Evolutionary conservation across 1,140 invertebrate species (phyloP).

Genomic region (Temnothorax longispinosus): DNA sequence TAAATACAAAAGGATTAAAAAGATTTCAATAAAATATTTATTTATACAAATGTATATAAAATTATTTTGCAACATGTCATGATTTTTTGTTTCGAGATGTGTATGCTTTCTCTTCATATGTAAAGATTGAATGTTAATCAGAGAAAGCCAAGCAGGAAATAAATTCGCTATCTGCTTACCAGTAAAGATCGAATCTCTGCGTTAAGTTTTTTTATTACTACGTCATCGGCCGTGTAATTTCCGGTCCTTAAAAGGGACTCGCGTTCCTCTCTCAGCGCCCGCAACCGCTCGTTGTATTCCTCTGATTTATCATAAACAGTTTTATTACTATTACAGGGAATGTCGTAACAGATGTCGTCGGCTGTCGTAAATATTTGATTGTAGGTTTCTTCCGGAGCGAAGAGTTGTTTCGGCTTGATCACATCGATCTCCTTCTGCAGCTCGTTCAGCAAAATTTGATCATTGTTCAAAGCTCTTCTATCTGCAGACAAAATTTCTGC

Average conservation of each 20-base stretch:
- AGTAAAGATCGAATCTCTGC: conserved; percentile 79
- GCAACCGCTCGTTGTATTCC: conserved; percentile 74
- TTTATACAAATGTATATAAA: conserved; percentile 56
- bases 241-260: conserved; percentile 80
- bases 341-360: conserved; percentile 28
- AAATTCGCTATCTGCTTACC: conserved; percentile 62
- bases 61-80: conserved; percentile 3
- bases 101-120: background rate
- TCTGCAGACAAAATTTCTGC: conserved; percentile 80
- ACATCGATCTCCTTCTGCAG: conserved; percentile 81
- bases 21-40: conserved; percentile 60
- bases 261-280: conserved; percentile 78
- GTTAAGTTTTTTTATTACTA: conserved; percentile 79
- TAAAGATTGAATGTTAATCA: background rate
- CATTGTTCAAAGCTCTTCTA: conserved; percentile 77
- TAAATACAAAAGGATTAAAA: background rate
- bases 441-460: conserved; percentile 78
- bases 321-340: conserved; percentile 47
- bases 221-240: conserved; percentile 83
- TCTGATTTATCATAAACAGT: conserved; percentile 58
- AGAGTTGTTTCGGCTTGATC: conserved; percentile 75
- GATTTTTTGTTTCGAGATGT: conserved; percentile 2
- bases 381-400: conserved; percentile 55
- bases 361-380: conserved; percentile 63
- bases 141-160: background rate